phyloP scores from a whole-genome alignment of 2,113 vertebrate species.

The Ranitomeya variabilis region DNA sequence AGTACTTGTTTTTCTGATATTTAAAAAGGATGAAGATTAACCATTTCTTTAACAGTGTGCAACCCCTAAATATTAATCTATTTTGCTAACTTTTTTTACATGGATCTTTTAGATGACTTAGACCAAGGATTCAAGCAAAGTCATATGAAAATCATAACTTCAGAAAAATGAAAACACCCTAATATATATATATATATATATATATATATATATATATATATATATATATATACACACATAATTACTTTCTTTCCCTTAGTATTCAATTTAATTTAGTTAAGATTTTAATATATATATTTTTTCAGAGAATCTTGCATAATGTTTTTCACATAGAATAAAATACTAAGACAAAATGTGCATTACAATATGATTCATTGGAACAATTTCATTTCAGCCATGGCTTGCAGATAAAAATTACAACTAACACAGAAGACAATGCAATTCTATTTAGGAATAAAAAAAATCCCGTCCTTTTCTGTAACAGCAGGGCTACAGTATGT shows the following conservation, averaged over 20 bases:
- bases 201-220: too few relatives aligned
- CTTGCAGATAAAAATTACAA: background rate
- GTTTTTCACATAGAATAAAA: background rate
- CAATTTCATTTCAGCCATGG: background rate
- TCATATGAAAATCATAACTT: too few relatives aligned
- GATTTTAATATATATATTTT: background rate
- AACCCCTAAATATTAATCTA: too few relatives aligned
- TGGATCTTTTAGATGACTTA: too few relatives aligned
- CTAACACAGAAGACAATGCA: constrained; percentile 17
- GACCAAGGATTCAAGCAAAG: too few relatives aligned
- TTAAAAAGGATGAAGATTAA: too few relatives aligned
- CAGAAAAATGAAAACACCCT: too few relatives aligned
- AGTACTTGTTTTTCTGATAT: too few relatives aligned
- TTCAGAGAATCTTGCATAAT: background rate
- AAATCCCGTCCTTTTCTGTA: constrained; percentile 8
- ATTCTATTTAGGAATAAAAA: constrained; percentile 35
- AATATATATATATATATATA: too few relatives aligned
- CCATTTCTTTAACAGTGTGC: too few relatives aligned
- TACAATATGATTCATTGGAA: constrained; percentile 24
- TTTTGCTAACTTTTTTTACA: too few relatives aligned
- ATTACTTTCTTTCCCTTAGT: background rate
- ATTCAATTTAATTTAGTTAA: background rate
- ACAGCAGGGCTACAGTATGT: constrained; percentile 33
- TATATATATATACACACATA: too few relatives aligned
- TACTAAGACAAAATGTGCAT: background rate